A percentile compares a stretch with the other conserved stretches of the same genome.
phyloP scores from a whole-genome alignment of 2,888 invertebrate genomes.

The Synanthedon andrenaeformis region DNA sequence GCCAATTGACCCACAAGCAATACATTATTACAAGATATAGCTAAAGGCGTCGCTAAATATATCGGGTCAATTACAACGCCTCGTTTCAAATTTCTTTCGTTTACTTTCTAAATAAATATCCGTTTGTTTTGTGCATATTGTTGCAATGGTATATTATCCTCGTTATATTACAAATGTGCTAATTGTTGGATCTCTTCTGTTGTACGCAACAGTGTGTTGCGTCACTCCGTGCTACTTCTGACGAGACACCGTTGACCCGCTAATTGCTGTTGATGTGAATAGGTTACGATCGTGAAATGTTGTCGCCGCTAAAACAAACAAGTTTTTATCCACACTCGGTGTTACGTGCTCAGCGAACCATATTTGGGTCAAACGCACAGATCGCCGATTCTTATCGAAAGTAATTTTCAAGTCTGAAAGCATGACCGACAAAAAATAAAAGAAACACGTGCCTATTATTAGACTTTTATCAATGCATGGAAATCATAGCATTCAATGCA shows the following conservation, averaged over 20 bases:
- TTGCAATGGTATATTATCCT: constrained; percentile 12
- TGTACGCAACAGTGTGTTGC: constrained; percentile 28
- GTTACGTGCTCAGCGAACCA: constrained; percentile 22
- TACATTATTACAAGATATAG: constrained; percentile 37
- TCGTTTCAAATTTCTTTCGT: constrained; percentile 39
- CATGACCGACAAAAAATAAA: constrained; percentile 3
- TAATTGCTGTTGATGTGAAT: constrained; percentile 46
- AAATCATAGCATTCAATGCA: not conserved
- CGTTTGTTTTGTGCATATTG: constrained; percentile 7
- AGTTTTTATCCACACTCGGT: constrained; percentile 19
- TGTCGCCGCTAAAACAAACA: constrained; percentile 27
- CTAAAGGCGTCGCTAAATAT: constrained; percentile 31
- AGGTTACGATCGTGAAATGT: constrained; percentile 44
- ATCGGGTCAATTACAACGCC: constrained; percentile 41
- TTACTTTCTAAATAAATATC: constrained; percentile 45
- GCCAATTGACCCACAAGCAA: constrained; percentile 56
- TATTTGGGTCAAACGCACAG: constrained; percentile 37
- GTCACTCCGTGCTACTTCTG: constrained; percentile 44
- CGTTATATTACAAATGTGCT: constrained; percentile 19
- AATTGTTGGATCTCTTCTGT: constrained; percentile 33
- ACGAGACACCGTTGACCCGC: constrained; percentile 42
- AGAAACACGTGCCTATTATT: constrained; percentile 1
- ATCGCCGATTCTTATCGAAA: constrained; percentile 20
- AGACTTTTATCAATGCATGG: not conserved
- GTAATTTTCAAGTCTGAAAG: not conserved